A percentile compares a stretch with the other conserved stretches of the same genome.
Evolutionary conservation across 2,888 invertebrate species (phyloP).

Genomic region (Diarsia mendica): DNA sequence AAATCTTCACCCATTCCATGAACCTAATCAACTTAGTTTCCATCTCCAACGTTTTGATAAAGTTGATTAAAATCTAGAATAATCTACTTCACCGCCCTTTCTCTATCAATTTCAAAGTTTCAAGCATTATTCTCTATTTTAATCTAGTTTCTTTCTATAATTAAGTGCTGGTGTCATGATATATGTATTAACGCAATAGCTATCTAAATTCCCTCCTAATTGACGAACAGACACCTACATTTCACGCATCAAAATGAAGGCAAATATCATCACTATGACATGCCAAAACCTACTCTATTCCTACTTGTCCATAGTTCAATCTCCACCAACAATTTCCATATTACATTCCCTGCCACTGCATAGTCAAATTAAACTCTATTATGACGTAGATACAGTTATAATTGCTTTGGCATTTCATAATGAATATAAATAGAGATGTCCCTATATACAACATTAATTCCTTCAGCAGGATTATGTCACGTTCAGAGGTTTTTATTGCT

Average conservation of each 20-base stretch:
- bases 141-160: constrained; percentile 14
- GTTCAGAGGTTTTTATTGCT: constrained; percentile 59
- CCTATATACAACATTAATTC: constrained; percentile 55
- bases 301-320: rapidly evolving
- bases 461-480: constrained; percentile 56
- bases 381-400: neutral
- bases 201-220: constrained; percentile 43
- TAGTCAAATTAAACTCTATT: constrained; percentile 23
- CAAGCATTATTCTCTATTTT: constrained; percentile 36
- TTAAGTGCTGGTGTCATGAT: constrained; percentile 39
- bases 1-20: neutral
- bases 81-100: neutral
- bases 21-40: constrained; percentile 15
- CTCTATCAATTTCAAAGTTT: constrained; percentile 25
- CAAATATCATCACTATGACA: neutral
- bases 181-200: constrained; percentile 35
- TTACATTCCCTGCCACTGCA: neutral
- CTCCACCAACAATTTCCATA: neutral
- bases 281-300: constrained; percentile 18
- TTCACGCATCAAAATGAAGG: constrained; percentile 44
- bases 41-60: constrained; percentile 14
- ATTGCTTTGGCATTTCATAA: constrained; percentile 5
- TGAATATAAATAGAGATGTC: constrained; percentile 47
- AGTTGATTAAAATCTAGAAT: constrained; percentile 30
- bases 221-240: constrained; percentile 46